Percentiles rank a stretch among this genome's conserved stretches.
phyloP scores from a whole-genome alignment of 1,140 invertebrate species.

The Aphidius ervi region DNA sequence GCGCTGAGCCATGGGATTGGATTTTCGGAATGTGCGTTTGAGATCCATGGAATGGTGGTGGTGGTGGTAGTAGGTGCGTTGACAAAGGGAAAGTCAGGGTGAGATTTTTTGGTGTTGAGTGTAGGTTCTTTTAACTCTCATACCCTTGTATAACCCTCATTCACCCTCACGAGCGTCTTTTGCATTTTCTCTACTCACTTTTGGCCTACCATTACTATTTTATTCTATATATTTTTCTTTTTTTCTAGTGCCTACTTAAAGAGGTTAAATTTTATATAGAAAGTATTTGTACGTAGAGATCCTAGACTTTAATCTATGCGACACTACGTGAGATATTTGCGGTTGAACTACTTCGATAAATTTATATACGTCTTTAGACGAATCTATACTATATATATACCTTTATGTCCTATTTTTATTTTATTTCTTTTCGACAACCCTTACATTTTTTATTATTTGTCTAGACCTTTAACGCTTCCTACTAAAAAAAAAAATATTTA shows the following conservation, averaged over 20 bases:
- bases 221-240: slow-evolving; percentile 22
- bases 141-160: not conserved
- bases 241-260: not conserved
- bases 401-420: slow-evolving; percentile 14
- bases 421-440: not conserved
- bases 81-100: not conserved
- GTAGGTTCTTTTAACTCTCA: not conserved
- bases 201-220: slow-evolving; percentile 1
- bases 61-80: not conserved
- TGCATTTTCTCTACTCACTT: slow-evolving; percentile 16
- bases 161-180: not conserved
- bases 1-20: slow-evolving; percentile 27
- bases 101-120: too few species aligned
- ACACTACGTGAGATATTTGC: slow-evolving; percentile 43
- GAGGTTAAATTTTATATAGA: too few species aligned
- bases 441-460: not conserved
- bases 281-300: not conserved
- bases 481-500: too few species aligned
- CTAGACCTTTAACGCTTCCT: too few species aligned
- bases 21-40: slow-evolving; percentile 32
- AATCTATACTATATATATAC: slow-evolving; percentile 21
- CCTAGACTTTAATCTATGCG: slow-evolving; percentile 38
- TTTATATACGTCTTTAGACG: slow-evolving; percentile 10
- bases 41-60: slow-evolving; percentile 12
- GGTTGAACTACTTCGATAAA: slow-evolving; percentile 20